A percentile compares a stretch with the other conserved stretches of the same genome.
phyloP scores from a whole-genome alignment of 1,140 invertebrate genomes.

The Riptortus pedestris region DNA sequence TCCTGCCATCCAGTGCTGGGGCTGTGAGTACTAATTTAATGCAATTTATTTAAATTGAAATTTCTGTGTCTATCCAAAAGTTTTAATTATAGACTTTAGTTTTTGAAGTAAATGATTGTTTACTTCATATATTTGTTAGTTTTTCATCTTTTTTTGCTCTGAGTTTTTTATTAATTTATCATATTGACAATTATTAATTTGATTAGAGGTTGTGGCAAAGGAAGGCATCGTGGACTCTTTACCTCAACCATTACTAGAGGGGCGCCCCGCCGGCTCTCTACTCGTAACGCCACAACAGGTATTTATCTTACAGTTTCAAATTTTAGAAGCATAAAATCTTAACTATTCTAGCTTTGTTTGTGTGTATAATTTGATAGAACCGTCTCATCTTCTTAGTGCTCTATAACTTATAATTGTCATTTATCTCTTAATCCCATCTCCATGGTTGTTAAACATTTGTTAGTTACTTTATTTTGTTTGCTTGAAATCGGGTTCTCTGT shows the following conservation, averaged over 20 bases:
- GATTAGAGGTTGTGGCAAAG: constrained; percentile 41
- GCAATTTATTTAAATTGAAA: neutral
- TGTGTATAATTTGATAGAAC: neutral
- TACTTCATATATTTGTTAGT: neutral
- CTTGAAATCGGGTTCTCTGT: too few species aligned
- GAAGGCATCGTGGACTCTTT: constrained; percentile 46
- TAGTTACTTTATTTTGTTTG: too few species aligned
- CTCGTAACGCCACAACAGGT: constrained; percentile 46
- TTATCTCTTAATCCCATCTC: too few species aligned
- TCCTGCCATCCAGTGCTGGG: constrained; percentile 26
- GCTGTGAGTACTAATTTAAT: constrained; percentile 20
- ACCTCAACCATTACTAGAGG: constrained; percentile 39
- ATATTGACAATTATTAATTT: constrained; percentile 35
- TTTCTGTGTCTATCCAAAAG: neutral
- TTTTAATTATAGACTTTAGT: neutral
- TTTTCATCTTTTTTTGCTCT: neutral
- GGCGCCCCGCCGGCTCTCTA: constrained; percentile 47
- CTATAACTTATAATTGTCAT: too few species aligned
- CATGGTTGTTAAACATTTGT: too few species aligned
- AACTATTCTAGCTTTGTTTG: constrained; percentile 21
- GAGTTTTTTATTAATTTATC: too few species aligned
- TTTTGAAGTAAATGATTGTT: neutral
- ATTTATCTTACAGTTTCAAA: constrained; percentile 27
- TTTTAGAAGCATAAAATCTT: too few species aligned
- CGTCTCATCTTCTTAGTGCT: too few species aligned